Evolutionary conservation across 2,113 vertebrate genomes (phyloP), one percentile per base, ranked within the genome.

Genomic region (Trematocara variabile): DNA sequence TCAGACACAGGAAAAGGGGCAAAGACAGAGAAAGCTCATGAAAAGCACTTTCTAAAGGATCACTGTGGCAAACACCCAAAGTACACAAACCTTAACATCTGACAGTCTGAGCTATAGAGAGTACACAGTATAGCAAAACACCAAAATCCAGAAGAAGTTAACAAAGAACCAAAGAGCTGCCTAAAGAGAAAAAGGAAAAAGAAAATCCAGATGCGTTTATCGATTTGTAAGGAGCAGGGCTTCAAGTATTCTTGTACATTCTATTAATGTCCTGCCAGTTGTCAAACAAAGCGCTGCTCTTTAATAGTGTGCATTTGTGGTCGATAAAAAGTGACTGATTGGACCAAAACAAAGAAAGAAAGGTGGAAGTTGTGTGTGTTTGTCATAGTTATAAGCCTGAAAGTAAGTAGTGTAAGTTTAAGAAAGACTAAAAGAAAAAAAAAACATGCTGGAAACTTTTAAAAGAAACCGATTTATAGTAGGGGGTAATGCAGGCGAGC

Each of bases 1-100:
- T 70, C 2, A 20, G 33, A 79, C 11, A 41, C 20, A 41, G 34
- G 20, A 37, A 55, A 37, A 55, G 9, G 77, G n/a, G 77, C 50
- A 54, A 73, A 46, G 22, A 46, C 39, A 28, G 20, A 28, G 20
- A 28, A 25, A 46, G 39, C 13, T 73, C 20, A 73, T 73, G 65
- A 73, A 73, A 46, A 73, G 65, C 16, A 63, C 53, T 82, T 81
- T 86, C 30, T 54, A 77, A 80, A 60, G 25, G 34, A 80, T 70
- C 44, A 25, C 22, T 20, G 56, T 25, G 56, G 82, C 41, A 56
- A 84, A 58, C 54, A 44, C 88, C 63, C 86, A 84, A 80, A 68
- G 88, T 65, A 50, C 81, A 86, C 80, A 89, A 81, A 88, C 54
- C 28, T 20, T 20, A 65, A 39, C 20, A 73, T 77, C 79, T 82